Evolutionary conservation across 2,797 vertebrate species (phyloP).

Genomic region (Nothura maculosa): DNA sequence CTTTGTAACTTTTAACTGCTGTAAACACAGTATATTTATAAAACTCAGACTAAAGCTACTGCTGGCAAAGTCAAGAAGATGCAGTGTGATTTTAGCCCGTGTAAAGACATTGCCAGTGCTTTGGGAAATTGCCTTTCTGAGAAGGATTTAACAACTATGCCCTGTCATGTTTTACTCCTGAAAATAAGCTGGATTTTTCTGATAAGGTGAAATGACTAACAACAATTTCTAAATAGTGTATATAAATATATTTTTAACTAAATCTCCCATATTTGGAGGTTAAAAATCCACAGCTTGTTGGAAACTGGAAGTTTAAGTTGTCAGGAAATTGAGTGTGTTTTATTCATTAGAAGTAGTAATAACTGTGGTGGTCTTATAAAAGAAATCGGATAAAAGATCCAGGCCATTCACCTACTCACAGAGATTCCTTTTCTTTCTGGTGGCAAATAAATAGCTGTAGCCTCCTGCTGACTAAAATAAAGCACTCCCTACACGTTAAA

Average conservation of each 20-base stretch:
- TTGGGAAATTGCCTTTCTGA: neutral
- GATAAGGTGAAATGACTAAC: neutral
- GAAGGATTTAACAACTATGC: neutral
- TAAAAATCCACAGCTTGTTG: neutral
- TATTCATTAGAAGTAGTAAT: neutral
- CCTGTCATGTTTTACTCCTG: neutral
- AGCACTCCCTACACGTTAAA: neutral
- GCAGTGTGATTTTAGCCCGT: neutral
- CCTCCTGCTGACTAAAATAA: slow-evolving; percentile 5
- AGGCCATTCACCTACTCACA: neutral
- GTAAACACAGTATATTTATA: neutral
- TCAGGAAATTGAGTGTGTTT: neutral
- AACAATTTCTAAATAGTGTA: neutral
- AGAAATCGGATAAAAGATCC: neutral
- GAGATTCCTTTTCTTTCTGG: neutral
- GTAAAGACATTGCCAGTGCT: neutral
- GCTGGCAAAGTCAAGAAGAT: neutral
- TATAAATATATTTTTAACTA: neutral
- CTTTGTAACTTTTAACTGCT: neutral
- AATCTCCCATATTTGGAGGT: neutral
- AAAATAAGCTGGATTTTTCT: neutral
- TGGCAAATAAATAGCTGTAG: neutral
- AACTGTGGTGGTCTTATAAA: neutral
- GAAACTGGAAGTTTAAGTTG: neutral
- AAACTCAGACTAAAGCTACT: neutral